Evolutionary conservation across 92 coral and sea anemone species (phyloP).

Genomic region (Paramuricea clavata): DNA sequence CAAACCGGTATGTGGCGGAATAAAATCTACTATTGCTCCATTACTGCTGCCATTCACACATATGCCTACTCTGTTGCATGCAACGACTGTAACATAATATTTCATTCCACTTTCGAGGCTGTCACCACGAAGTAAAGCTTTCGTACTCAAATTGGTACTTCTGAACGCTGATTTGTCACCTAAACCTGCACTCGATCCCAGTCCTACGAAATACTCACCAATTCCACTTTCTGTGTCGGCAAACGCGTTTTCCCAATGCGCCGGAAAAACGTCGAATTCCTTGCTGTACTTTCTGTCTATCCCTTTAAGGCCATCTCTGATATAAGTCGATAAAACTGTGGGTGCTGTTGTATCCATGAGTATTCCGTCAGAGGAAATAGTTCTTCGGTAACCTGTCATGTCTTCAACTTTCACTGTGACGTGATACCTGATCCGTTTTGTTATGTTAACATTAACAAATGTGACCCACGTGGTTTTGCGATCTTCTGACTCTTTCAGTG

Average conservation of each 20-base stretch:
- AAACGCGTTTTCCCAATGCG: no score
- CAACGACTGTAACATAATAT: slow-evolving; percentile 81
- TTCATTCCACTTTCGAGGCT: slow-evolving; percentile 78
- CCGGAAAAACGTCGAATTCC: slow-evolving; percentile 76
- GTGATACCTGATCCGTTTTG: slow-evolving; percentile 77
- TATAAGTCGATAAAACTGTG: slow-evolving; percentile 72
- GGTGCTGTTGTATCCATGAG: slow-evolving; percentile 87
- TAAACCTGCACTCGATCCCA: slow-evolving; percentile 78
- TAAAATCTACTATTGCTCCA: slow-evolving; percentile 86
- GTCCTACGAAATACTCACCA: slow-evolving; percentile 79
- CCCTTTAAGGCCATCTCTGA: slow-evolving; percentile 80
- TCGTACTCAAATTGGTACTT: no score
- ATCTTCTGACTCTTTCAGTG: slow-evolving; percentile 14
- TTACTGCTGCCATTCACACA: slow-evolving; percentile 92
- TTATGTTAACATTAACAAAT: slow-evolving; percentile 58
- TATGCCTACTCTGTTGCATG: slow-evolving; percentile 91
- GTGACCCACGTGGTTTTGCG: slow-evolving; percentile 64
- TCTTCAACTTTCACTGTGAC: slow-evolving; percentile 83
- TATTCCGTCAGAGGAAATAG: slow-evolving; percentile 85
- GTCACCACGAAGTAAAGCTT: slow-evolving; percentile 66
- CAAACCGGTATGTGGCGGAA: slow-evolving; percentile 86
- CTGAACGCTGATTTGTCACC: no score
- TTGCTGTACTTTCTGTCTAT: slow-evolving; percentile 79
- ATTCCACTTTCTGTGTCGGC: no score
- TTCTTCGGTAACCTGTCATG: slow-evolving; percentile 69